Conservation (phyloP, 2,888 invertebrate species). For the Shargacucullia verbasci region DNA sequence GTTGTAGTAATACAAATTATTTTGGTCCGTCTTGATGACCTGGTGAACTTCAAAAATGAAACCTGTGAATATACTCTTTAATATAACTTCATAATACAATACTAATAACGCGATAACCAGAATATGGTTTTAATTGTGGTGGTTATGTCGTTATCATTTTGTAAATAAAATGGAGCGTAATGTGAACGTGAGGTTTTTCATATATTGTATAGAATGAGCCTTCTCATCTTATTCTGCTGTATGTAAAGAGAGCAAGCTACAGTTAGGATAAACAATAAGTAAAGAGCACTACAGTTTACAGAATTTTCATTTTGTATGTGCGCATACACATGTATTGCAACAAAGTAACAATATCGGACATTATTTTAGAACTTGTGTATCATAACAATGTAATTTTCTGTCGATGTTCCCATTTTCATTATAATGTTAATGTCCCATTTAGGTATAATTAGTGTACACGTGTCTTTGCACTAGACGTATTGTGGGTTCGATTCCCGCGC, state of each 20-base stretch:
- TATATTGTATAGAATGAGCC: not conserved
- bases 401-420: not conserved
- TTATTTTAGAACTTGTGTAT: slow-evolving; percentile 19
- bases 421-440: not conserved
- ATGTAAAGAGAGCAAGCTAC: slow-evolving; percentile 15
- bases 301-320: slow-evolving; percentile 32
- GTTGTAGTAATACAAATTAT: too few relatives aligned
- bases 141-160: too few relatives aligned
- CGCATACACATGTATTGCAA: slow-evolving; percentile 32
- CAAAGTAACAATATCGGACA: slow-evolving; percentile 30
- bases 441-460: not conserved
- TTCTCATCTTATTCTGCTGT: slow-evolving; percentile 3
- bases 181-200: too few relatives aligned
- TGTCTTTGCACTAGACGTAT: too few relatives aligned
- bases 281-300: slow-evolving; percentile 36
- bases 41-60: too few relatives aligned
- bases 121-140: too few relatives aligned
- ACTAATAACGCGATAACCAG: too few relatives aligned
- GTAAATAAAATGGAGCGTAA: too few relatives aligned
- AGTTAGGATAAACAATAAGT: slow-evolving; percentile 44
- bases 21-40: too few relatives aligned
- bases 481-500: too few relatives aligned
- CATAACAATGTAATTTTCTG: slow-evolving; percentile 8
- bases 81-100: too few relatives aligned
- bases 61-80: too few relatives aligned